Evolutionary conservation across 2,888 invertebrate genomes (phyloP), one percentile per base, ranked within the genome.

Genomic region (Hyalella azteca): DNA sequence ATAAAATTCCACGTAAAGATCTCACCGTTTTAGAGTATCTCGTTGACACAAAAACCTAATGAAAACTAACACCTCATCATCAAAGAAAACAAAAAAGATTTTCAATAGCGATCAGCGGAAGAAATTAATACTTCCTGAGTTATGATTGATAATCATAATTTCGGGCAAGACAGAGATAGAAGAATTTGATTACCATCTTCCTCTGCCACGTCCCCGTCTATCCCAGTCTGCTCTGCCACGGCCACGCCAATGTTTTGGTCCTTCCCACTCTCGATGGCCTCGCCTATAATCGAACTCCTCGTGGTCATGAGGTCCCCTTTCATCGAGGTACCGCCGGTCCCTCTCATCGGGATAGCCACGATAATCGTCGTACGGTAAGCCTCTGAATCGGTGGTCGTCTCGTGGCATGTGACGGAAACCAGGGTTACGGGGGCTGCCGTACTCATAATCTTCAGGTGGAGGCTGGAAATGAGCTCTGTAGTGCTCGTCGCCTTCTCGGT

Each of bases 181-280:
- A 45, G 15, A 9, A 45, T 9, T 9, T 45, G 9, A 45, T 15
- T 36, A 66, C 76, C 76, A 40, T 36, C 76, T 45, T 2, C 48
- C 76, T 19, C 36, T 22, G n/a, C 76, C 48, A 39, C 19, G 29
- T 26, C 60, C 41, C 36, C 40, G 40, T 50, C 54, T 49, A 22
- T 78, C 66, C 78, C 78, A 78, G 19, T 66, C 78, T 66, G 45
- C 60, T 54, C 54, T 32, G 2, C 78, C 78, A n/a, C 60, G 40
- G 7, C 50, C 77, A 45, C 41, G 40, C 59, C 40, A 60, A 36
- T 19, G 45, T 26, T 45, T 66, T 22, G 36, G 29, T 26, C 54
- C 45, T 49, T 73, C 41, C 78, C 78, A 60, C 50, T 78, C 80
- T 48, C 73, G 49, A 49, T 29, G 73, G 40, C 29, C 49, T 22